phyloP scores from a whole-genome alignment of 2,113 vertebrate genomes.

The Dipodomys spectabilis region DNA sequence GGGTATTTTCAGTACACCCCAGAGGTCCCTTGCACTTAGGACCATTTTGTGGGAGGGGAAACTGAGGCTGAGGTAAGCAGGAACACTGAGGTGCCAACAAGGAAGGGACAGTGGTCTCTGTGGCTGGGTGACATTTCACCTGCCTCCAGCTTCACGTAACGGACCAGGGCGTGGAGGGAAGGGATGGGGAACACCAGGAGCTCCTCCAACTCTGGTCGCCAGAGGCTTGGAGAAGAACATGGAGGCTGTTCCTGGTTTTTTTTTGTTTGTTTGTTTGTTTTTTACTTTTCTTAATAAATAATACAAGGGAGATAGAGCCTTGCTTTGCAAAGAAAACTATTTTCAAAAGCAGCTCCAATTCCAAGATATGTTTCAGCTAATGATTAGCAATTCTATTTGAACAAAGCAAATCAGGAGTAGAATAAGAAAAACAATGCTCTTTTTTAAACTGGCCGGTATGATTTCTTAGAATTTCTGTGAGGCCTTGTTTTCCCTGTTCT shows the following conservation, averaged over 20 bases:
- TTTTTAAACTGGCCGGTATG: not conserved
- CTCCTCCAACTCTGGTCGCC: too few species aligned
- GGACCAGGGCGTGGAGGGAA: too few species aligned
- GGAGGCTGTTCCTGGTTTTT: not conserved
- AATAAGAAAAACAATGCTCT: not conserved
- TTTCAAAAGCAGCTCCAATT: not conserved
- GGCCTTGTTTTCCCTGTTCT: not conserved
- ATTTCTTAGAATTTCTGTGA: not conserved
- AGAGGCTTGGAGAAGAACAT: too few species aligned
- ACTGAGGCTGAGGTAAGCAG: not conserved
- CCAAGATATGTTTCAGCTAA: not conserved
- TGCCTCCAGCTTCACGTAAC: accelerated
- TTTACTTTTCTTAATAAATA: not conserved
- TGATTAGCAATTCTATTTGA: not conserved
- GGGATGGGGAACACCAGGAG: too few species aligned
- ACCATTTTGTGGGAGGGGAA: not conserved
- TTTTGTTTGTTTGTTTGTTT: too few species aligned
- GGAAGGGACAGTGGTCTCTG: not conserved
- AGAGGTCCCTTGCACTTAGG: too few species aligned
- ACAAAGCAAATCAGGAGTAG: not conserved
- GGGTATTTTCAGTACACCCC: too few species aligned
- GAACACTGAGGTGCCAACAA: not conserved
- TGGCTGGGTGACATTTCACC: accelerated
- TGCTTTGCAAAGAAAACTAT: not conserved
- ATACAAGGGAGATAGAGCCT: not conserved